Conservation (phyloP, 2,113 vertebrate genomes). For the Antigone vipio region DNA sequence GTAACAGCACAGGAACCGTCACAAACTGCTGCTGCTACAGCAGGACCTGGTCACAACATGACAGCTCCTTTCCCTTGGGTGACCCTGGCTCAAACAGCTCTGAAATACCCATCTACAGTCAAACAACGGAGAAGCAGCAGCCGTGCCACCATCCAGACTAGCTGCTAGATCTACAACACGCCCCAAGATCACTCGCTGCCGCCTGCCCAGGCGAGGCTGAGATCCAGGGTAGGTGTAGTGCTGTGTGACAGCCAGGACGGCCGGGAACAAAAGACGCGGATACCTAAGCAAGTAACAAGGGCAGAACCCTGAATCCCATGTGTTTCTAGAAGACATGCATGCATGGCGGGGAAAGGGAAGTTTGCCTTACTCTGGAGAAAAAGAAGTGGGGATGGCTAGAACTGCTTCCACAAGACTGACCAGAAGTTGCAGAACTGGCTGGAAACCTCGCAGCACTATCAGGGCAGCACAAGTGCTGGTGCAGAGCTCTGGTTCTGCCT, state of each 20-base stretch:
- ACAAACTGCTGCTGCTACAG: not conserved
- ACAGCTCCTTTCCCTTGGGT: not conserved
- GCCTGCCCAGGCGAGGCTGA: accelerated
- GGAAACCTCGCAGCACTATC: not conserved
- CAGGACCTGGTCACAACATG: accelerated
- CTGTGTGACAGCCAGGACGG: not conserved
- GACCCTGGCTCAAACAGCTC: not conserved
- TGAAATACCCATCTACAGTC: not conserved
- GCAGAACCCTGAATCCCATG: not conserved
- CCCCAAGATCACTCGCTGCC: not conserved
- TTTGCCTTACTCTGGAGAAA: not conserved
- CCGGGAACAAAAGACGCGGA: not conserved
- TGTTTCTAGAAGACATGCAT: conserved; percentile 21
- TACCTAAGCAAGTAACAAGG: not conserved
- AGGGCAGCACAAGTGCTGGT: not conserved
- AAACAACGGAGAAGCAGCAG: not conserved
- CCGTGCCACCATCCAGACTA: not conserved
- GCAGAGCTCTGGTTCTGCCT: not conserved
- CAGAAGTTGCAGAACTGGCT: not conserved
- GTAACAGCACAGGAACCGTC: not conserved
- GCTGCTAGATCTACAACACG: not conserved
- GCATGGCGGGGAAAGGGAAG: not conserved
- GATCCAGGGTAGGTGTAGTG: not conserved
- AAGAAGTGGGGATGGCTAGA: not conserved
- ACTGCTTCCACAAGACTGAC: not conserved